Percentiles rank a stretch among this genome's conserved stretches.
Evolutionary conservation across 2,888 invertebrate genomes (phyloP).

Genomic region (Pammene fasciana): DNA sequence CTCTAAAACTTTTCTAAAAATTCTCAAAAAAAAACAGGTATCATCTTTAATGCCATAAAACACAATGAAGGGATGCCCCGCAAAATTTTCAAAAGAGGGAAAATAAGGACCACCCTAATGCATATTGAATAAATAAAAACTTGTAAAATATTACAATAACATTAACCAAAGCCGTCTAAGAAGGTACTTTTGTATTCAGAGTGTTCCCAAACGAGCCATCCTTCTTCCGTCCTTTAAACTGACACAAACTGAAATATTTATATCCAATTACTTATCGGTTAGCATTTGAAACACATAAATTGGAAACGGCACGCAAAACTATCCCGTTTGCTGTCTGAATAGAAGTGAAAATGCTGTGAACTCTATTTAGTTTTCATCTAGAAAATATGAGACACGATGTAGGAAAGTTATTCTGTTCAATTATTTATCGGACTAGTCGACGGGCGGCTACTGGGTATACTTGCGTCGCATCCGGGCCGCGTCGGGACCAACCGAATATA

Average conservation of each 20-base stretch:
- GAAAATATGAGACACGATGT: slow-evolving; percentile 45
- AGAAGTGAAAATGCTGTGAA: slow-evolving; percentile 42
- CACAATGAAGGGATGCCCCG: too few relatives aligned
- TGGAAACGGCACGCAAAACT: slow-evolving; percentile 39
- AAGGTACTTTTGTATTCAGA: background rate
- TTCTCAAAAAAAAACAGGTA: too few relatives aligned
- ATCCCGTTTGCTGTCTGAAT: slow-evolving; percentile 29
- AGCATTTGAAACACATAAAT: slow-evolving; percentile 40
- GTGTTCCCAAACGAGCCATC: slow-evolving; percentile 11
- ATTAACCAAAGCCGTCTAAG: background rate
- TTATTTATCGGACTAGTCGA: slow-evolving; percentile 53
- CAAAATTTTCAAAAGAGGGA: too few relatives aligned
- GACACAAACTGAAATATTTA: slow-evolving; percentile 34
- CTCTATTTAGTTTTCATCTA: slow-evolving; percentile 46
- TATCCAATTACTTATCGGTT: slow-evolving; percentile 39
- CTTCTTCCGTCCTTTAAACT: slow-evolving; percentile 17
- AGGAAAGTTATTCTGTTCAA: slow-evolving; percentile 53
- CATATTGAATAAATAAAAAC: too few relatives aligned
- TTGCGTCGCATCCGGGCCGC: slow-evolving; percentile 23
- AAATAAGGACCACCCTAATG: too few relatives aligned
- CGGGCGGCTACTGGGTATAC: slow-evolving; percentile 43
- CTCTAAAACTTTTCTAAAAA: too few relatives aligned
- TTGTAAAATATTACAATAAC: background rate
- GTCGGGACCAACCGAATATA: background rate
- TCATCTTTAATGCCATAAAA: too few relatives aligned